Evolutionary conservation across 2,888 invertebrate species (phyloP), one percentile per base, ranked within the genome.

Genomic region (Diarsia brunnea): DNA sequence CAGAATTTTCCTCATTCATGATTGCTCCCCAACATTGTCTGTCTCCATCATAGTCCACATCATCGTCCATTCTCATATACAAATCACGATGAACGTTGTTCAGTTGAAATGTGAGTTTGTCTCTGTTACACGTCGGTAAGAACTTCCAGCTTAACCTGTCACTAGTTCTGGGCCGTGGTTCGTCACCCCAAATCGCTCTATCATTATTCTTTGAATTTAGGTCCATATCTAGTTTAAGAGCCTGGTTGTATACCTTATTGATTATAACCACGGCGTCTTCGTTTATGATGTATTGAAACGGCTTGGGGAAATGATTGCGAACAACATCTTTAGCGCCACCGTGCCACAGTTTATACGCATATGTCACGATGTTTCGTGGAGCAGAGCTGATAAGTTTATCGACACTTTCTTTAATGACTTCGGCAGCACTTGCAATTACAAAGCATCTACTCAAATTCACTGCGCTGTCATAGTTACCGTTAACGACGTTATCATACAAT

Each of bases 281-380:
- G 51, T 84, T 84, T 2, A 89, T 82, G 0, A 92, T 88, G 8
- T 81, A 55, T 66, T 84, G 82, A 65, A 91, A 87, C 10, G 73
- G 31, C 11, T 53, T 8, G 10, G 91, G 91, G 51, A 92, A 91
- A 71, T 84, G 38, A n/a, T 83, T 82, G 0, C 61, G 71, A 7
- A 91, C 82, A 14, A 91, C 65, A 24, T 86, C 78, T 68, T 82
- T 75, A 27, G 68, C 81, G 11, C 19, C 73, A 10, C 82, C 76
- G 1, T 81, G 76, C 89, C 90, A 92, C 14, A 92, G 79, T 65
- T 87, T 88, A 58, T 89, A 89, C n/a, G 89, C 89, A 53, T 78
- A 92, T 0, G 67, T 51, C 75, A 90, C 78, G 7, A 84, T 81
- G 60, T 86, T 87, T 27, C 64, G 71, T 7, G 84, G 58, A 58